Percentiles rank a stretch among this genome's conserved stretches.
These are phyloP conservation scores for Mobula hypostoma DNA, from an alignment of 2,113 vertebrate species.

Conservation along the genomic window DNA sequence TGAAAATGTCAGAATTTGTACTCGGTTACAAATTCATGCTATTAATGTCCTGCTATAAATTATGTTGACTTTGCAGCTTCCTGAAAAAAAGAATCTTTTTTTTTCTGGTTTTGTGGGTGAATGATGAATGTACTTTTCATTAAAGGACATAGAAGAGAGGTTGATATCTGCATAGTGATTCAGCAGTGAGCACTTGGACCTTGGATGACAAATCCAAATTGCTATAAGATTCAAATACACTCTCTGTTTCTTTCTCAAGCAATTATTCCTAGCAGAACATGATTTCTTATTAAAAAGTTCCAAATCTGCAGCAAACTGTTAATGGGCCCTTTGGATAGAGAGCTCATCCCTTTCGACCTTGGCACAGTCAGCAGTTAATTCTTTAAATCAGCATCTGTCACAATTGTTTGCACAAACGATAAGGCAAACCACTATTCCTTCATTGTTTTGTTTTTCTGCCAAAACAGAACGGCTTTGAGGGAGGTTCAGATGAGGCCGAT, in stretches of 20 bases:
- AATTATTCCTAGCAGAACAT: conserved; percentile 24
- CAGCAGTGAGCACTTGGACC: conserved; percentile 65
- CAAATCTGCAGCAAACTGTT: conserved; percentile 4
- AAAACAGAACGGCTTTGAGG: conserved; percentile 18
- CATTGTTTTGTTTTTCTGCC: not conserved
- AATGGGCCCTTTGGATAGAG: not conserved
- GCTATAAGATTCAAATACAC: not conserved
- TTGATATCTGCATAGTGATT: conserved; percentile 80
- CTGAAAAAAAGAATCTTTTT: conserved; percentile 12
- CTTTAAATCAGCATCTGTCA: conserved; percentile 29
- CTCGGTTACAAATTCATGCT: conserved; percentile 61
- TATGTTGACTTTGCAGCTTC: conserved; percentile 50
- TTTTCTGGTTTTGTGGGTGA: conserved; percentile 56
- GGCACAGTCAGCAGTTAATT: conserved; percentile 25
- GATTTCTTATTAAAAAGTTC: not conserved
- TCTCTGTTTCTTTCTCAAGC: conserved; percentile 20
- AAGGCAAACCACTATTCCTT: conserved; percentile 20
- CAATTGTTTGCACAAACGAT: conserved; percentile 6
- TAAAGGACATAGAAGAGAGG: conserved; percentile 64
- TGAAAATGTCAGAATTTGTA: conserved; percentile 68
- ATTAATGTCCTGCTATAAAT: conserved; percentile 54
- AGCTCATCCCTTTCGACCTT: conserved; percentile 7
- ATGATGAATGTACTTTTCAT: conserved; percentile 62
- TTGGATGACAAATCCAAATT: conserved; percentile 16
- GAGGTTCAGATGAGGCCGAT: conserved; percentile 6